These are phyloP conservation scores for Lysandra coridon DNA, from an alignment of 2,888 invertebrate genomes.

Conservation along the genomic window DNA sequence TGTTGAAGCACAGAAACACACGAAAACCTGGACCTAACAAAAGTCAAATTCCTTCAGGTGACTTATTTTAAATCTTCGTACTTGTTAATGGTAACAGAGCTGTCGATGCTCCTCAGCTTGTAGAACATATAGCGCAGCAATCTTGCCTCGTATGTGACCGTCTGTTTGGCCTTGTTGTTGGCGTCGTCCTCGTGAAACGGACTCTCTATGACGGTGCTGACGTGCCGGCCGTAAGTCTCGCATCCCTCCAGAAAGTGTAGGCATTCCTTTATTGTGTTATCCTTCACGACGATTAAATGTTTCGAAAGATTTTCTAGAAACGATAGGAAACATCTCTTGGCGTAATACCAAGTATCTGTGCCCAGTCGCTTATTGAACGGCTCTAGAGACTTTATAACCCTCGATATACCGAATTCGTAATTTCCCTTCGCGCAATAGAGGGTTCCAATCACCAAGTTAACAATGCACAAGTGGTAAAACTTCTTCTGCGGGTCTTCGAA, in stretches of 20 bases:
- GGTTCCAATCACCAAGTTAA: conserved; percentile 99
- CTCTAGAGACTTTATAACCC: conserved; percentile 97
- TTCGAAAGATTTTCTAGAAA: conserved; percentile 94
- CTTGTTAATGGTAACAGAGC: conserved; percentile 75
- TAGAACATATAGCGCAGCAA: conserved; percentile 90
- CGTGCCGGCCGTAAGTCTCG: conserved; percentile 91
- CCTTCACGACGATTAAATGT: conserved; percentile 93
- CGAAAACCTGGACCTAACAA: conserved; percentile 72
- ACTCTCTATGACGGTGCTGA: conserved; percentile 90
- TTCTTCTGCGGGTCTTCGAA: conserved; percentile 97
- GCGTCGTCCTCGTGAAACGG: conserved; percentile 86
- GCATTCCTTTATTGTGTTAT: conserved; percentile 92
- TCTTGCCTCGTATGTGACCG: conserved; percentile 94
- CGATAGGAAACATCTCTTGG: conserved; percentile 97
- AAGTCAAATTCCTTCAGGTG: conserved; percentile 68
- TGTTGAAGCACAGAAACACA: conserved; percentile 82
- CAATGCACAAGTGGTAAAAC: conserved; percentile 97
- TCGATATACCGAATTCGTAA: conserved; percentile 98
- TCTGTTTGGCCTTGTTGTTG: conserved; percentile 89
- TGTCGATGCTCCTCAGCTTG: conserved; percentile 81
- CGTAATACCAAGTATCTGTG: conserved; percentile 99
- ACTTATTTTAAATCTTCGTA: conserved; percentile 76
- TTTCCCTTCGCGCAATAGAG: conserved; percentile 99
- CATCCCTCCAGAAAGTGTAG: conserved; percentile 94
- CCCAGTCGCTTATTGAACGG: conserved; percentile 96